These are phyloP conservation scores for Urocyon cinereoargenteus DNA, from an alignment of 2,797 vertebrate genomes.

Conservation along the genomic window DNA sequence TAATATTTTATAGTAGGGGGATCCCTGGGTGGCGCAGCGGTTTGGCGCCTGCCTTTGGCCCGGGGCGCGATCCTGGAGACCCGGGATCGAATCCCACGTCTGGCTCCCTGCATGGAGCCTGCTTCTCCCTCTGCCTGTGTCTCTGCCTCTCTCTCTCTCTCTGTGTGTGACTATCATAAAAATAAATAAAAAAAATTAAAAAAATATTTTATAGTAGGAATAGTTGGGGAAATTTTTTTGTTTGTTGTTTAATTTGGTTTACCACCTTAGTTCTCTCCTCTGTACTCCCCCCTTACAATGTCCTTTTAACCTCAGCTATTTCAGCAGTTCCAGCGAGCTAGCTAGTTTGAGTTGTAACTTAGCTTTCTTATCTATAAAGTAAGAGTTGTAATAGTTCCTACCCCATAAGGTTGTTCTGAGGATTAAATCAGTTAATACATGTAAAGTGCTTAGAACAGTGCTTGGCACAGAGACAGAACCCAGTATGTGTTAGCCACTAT, in stretches of 20 bases:
- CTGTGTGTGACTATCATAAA: too few relatives aligned
- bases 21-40: too few relatives aligned
- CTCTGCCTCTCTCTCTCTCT: too few relatives aligned
- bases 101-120: too few relatives aligned
- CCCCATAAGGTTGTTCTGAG: neutral
- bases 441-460: slow-evolving; percentile 31
- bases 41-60: too few relatives aligned
- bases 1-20: neutral
- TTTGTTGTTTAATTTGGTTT: slow-evolving; percentile 39
- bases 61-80: too few relatives aligned
- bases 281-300: accelerated
- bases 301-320: slow-evolving; percentile 13
- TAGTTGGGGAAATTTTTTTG: neutral
- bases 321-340: slow-evolving; percentile 20
- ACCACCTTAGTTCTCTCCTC: neutral
- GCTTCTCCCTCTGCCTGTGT: too few relatives aligned
- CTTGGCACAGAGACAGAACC: slow-evolving; percentile 17
- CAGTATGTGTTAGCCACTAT: neutral
- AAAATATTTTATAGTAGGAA: neutral
- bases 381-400: neutral
- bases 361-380: slow-evolving; percentile 45
- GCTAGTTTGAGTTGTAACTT: slow-evolving; percentile 14
- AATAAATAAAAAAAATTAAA: too few relatives aligned
- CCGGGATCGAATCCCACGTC: too few relatives aligned
- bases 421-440: slow-evolving; percentile 34